These are phyloP conservation scores for Ischnura elegans DNA, from an alignment of 2,888 invertebrate species.

Conservation along the genomic window DNA sequence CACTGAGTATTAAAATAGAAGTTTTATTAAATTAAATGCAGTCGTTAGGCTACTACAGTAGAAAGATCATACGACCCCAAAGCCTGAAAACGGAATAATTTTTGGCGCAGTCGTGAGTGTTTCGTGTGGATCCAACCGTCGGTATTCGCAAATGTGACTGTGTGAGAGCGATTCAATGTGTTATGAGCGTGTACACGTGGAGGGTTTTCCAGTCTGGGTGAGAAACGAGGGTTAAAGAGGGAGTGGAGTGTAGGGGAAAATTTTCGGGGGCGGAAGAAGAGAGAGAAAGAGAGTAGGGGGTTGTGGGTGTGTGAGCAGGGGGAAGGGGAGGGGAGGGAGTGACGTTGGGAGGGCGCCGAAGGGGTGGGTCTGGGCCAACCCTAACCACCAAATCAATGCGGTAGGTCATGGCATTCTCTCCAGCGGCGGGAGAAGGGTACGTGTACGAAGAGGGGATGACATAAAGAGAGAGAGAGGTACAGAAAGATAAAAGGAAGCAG, in stretches of 20 bases:
- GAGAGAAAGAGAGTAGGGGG: too few species aligned
- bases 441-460: not conserved
- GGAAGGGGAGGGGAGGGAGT: not conserved
- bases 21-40: too few species aligned
- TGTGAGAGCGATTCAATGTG: not conserved
- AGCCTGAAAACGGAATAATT: too few species aligned
- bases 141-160: not conserved
- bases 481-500: not conserved
- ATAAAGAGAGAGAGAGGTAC: not conserved
- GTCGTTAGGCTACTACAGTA: too few species aligned
- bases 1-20: too few species aligned
- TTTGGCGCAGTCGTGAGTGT: too few species aligned
- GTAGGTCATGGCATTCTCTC: slow-evolving; percentile 42
- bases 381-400: slow-evolving; percentile 65
- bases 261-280: not conserved
- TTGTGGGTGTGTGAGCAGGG: not conserved
- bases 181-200: not conserved
- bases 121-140: not conserved
- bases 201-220: not conserved
- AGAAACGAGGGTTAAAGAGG: not conserved
- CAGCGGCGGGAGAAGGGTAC: not conserved
- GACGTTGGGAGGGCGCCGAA: not conserved
- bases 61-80: too few species aligned
- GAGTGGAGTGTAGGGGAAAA: not conserved
- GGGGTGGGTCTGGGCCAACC: slow-evolving; percentile 44